Evolutionary conservation across 2,888 invertebrate species (phyloP).

Genomic region (Acleris laterana): DNA sequence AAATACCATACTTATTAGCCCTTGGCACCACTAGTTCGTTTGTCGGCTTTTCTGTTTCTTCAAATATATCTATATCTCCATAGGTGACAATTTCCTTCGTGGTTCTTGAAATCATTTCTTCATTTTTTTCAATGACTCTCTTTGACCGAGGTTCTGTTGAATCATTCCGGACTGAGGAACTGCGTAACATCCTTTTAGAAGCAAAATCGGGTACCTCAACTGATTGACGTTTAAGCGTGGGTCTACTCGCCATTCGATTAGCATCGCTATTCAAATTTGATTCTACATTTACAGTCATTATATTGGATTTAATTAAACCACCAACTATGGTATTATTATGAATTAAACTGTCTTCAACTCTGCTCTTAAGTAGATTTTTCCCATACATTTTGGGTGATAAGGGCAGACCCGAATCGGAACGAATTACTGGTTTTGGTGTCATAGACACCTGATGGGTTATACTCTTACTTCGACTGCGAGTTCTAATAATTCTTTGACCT

Average conservation of each 20-base stretch:
- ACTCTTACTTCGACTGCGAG: conserved; percentile 47
- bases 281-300: conserved; percentile 19
- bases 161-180: conserved; percentile 43
- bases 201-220: conserved; percentile 45
- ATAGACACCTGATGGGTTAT: neutral
- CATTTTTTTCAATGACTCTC: conserved; percentile 8
- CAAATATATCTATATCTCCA: conserved; percentile 53
- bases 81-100: conserved; percentile 43
- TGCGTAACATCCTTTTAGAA: conserved; percentile 58
- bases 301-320: neutral
- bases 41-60: conserved; percentile 21
- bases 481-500: conserved; percentile 39
- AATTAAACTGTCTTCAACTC: neutral
- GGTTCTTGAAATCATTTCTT: conserved; percentile 12
- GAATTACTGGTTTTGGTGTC: neutral
- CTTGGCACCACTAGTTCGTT: conserved; percentile 24
- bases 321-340: conserved; percentile 1
- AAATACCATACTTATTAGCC: conserved; percentile 49
- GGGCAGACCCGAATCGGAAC: conserved; percentile 3
- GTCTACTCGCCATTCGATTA: conserved; percentile 38
- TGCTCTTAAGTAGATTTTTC: conserved; percentile 8
- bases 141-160: conserved; percentile 4
- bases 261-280: conserved; percentile 14
- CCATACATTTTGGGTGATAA: conserved; percentile 22
- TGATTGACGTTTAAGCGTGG: conserved; percentile 47